Conservation (phyloP, 2,888 invertebrate genomes). For the Drosophila niveifrons region DNA sequence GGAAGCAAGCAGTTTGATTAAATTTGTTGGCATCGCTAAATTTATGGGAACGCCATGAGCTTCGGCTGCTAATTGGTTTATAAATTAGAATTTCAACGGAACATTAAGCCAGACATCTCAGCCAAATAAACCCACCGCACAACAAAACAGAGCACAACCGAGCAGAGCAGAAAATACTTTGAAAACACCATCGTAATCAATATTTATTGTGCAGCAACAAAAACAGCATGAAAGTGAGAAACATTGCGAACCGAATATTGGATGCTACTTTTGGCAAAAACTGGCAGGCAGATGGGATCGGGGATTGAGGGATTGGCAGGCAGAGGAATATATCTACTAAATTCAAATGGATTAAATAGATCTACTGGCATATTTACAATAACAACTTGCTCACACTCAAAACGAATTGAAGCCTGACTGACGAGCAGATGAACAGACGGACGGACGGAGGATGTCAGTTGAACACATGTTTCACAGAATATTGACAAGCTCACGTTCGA, state of each 20-base stretch:
- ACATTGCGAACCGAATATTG: conserved; percentile 17
- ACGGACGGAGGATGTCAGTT: neutral
- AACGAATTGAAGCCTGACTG: too few species aligned
- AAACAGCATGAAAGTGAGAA: conserved; percentile 17
- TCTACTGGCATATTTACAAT: conserved; percentile 7
- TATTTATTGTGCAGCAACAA: conserved; percentile 59
- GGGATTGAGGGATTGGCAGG: conserved; percentile 1
- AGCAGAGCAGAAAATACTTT: conserved; percentile 39
- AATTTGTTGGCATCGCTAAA: conserved; percentile 63
- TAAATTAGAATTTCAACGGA: conserved; percentile 73
- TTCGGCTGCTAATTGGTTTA: conserved; percentile 75
- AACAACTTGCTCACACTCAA: neutral
- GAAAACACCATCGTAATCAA: conserved; percentile 65
- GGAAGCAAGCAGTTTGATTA: conserved; percentile 63
- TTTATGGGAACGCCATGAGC: conserved; percentile 65
- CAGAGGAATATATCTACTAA: conserved; percentile 22
- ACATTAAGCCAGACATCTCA: conserved; percentile 72
- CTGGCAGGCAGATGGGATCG: neutral
- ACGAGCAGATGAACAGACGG: too few species aligned
- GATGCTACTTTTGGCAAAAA: conserved; percentile 1
- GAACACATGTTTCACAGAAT: conserved; percentile 2
- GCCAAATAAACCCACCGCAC: conserved; percentile 60
- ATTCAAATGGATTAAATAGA: conserved; percentile 39
- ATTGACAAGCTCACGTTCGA: neutral
- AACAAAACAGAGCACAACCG: neutral